Percentiles rank a stretch among this genome's conserved stretches.
Conservation (phyloP, 2,113 vertebrate genomes). For the Bambusicola thoracicus region DNA sequence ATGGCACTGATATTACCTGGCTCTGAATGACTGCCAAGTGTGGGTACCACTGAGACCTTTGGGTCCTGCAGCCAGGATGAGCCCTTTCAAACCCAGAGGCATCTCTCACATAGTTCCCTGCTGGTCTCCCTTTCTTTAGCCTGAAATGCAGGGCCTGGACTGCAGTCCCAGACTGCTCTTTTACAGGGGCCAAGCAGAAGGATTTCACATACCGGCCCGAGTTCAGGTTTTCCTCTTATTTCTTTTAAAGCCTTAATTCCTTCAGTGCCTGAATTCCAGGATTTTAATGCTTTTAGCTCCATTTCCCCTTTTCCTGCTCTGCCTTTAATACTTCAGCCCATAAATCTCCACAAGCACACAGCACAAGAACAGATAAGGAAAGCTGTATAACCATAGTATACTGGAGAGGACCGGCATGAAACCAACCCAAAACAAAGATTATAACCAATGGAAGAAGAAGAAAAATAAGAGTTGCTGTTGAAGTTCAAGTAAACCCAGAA, state of each 20-base stretch:
- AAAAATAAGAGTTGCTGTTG: not conserved
- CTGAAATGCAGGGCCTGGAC: not conserved
- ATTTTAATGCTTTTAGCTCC: slow-evolving; percentile 33
- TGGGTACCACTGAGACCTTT: not conserved
- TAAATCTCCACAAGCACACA: slow-evolving; percentile 45
- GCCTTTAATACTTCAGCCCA: slow-evolving; percentile 39
- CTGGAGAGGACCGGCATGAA: slow-evolving; percentile 17
- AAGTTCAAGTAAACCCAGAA: not conserved
- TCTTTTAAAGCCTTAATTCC: not conserved
- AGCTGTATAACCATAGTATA: not conserved
- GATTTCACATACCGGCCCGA: not conserved
- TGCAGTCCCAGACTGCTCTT: not conserved
- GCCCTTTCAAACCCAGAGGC: not conserved
- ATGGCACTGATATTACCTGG: fast-evolving
- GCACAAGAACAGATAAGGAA: slow-evolving; percentile 48
- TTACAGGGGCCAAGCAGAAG: not conserved
- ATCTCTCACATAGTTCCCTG: not conserved
- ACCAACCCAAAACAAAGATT: not conserved
- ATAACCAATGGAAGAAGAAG: not conserved
- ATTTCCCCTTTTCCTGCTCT: slow-evolving; percentile 26
- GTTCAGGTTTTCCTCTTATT: not conserved
- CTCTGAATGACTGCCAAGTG: not conserved
- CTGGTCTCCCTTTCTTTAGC: not conserved
- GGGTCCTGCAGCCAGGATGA: not conserved
- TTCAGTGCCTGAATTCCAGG: not conserved